Base-by-base conservation (phyloP, 2,113 vertebrate genomes). In the Sorex araneus region DNA sequence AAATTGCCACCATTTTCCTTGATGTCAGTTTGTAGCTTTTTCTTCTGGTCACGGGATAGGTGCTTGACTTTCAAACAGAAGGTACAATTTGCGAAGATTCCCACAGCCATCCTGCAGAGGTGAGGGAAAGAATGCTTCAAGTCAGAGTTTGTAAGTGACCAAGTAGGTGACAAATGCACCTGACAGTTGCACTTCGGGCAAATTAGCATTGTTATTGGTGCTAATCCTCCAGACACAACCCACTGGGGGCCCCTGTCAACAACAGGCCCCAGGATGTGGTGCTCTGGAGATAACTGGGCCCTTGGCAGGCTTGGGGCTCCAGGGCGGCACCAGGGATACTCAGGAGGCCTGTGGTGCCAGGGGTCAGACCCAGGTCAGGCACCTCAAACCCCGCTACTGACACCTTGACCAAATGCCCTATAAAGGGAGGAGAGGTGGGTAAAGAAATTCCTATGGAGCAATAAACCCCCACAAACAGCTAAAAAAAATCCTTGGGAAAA, bases 21-120 rank as follows among this genome's bases (percentile, higher is more conserved):
- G 27, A 98, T 96, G 6, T 97, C 96, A 4, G 57, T 84, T 79
- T 97, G 98, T 86, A 99, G 81, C 15, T 87, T 97, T 87, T 94
- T 98, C 97, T 98, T 99, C 94, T 98, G 96, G 87, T 97, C 96
- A 77, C 94, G 90, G 16, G 95, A 19, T 89, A 99, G 83, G 30
- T 93, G 54, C 90, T 98, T 99, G 69, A 98, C 78, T 95, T 98
- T 98, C 94, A 99, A 91, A 70, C 97, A 98, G 74, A 99, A 97
- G 0, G 87, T 91, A 94, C 96, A 98, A 91, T 97, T 96, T 87
- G 94, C 91, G 94, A 99, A 98, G 94, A 99, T 79, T 54, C 95
- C 86, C 97, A 98, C 95, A 47, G 67, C 67, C 34, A 84, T 98
- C 92, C 97, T 98, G 79, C 73, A 93, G 85, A 95, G 30, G 91